Evolutionary conservation across 2,113 vertebrate genomes (phyloP).

Genomic region (Thermophis baileyi): DNA sequence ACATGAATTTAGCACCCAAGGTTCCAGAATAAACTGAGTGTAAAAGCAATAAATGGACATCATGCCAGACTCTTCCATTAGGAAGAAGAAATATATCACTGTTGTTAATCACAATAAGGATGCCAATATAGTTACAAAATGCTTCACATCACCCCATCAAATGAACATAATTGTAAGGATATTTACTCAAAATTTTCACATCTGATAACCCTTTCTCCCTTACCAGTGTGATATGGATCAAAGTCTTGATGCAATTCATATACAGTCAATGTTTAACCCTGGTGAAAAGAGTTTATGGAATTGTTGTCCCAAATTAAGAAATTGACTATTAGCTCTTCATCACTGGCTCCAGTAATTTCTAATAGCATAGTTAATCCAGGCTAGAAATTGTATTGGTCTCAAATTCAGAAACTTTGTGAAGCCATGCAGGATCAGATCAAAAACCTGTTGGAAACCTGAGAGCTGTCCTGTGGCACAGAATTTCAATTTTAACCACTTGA

Average conservation of each 20-base stretch:
- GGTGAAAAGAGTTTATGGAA: background rate
- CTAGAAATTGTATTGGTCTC: background rate
- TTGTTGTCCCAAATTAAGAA: background rate
- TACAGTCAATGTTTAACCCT: background rate
- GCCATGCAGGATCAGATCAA: background rate
- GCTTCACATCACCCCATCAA: background rate
- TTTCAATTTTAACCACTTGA: background rate
- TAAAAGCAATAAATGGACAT: background rate
- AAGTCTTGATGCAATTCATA: background rate
- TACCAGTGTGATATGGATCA: background rate
- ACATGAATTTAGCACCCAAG: background rate
- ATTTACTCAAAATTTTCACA: background rate
- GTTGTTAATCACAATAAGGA: rapidly evolving
- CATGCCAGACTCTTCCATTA: background rate
- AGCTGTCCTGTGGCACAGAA: background rate
- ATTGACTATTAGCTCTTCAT: background rate
- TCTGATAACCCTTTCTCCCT: background rate
- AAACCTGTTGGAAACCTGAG: background rate
- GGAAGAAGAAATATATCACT: background rate
- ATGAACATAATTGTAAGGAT: background rate
- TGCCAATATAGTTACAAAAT: background rate
- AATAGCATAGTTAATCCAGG: background rate
- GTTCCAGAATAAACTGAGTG: background rate
- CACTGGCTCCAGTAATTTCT: background rate
- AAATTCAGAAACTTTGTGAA: background rate